These are phyloP conservation scores for Peromyscus polionotus DNA, from an alignment of 2,113 vertebrate genomes.

Conservation along the genomic window DNA sequence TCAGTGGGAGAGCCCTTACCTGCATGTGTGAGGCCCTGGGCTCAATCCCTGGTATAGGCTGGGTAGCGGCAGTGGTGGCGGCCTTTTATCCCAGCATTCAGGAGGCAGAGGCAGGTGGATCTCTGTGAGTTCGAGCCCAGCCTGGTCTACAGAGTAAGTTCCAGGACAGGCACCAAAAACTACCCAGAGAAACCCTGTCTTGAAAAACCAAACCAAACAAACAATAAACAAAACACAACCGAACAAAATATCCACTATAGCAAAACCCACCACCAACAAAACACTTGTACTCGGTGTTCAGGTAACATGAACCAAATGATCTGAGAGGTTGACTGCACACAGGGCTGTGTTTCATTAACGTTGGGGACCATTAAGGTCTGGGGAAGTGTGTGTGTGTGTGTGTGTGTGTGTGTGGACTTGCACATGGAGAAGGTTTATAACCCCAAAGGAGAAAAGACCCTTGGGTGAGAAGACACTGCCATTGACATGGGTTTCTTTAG, in stretches of 20 bases:
- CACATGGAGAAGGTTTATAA: not conserved
- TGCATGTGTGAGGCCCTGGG: not conserved
- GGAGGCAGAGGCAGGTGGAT: not conserved
- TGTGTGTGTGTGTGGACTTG: too few species aligned
- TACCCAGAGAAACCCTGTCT: too few species aligned
- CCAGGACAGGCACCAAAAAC: not conserved
- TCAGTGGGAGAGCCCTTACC: not conserved
- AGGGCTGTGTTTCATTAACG: not conserved
- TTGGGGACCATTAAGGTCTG: not conserved
- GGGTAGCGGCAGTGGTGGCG: not conserved
- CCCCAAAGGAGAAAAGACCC: not conserved
- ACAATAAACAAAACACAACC: too few species aligned
- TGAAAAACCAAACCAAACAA: too few species aligned
- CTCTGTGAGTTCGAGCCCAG: not conserved
- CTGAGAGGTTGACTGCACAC: not conserved
- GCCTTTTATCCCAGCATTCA: not conserved
- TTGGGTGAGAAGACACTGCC: not conserved
- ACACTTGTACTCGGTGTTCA: not conserved
- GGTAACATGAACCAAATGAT: slow-evolving; percentile 12
- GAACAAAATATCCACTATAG: not conserved
- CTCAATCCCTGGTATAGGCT: not conserved
- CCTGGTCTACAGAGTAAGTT: not conserved
- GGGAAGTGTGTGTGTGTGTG: not conserved
- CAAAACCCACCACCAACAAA: not conserved
- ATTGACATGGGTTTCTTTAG: not conserved